Conservation (phyloP, 2,797 vertebrate genomes). For the Siniperca scherzeri region DNA sequence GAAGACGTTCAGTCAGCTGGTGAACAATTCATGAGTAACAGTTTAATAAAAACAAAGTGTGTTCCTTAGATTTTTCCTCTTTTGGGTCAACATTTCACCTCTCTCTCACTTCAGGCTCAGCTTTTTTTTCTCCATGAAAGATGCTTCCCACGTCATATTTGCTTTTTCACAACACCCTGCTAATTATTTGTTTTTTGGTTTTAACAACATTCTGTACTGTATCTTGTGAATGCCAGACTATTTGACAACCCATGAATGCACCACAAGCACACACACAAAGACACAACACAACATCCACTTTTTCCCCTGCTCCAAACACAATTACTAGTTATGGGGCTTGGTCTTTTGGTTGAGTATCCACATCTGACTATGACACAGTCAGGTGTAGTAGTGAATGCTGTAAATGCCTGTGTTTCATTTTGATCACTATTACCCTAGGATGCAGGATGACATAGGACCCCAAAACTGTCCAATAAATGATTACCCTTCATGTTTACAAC, state of each 20-base stretch:
- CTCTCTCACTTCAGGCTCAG: not conserved
- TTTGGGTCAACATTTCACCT: not conserved
- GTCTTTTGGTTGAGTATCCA: conserved; percentile 10
- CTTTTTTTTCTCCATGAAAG: not conserved
- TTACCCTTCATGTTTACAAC: conserved; percentile 1
- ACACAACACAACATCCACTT: not conserved
- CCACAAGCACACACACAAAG: not conserved
- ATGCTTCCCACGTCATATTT: not conserved
- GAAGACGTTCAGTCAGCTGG: conserved; percentile 29
- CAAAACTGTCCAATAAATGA: conserved; percentile 5
- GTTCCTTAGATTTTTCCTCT: not conserved
- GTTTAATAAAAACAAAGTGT: conserved; percentile 1
- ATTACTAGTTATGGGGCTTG: not conserved
- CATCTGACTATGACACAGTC: not conserved
- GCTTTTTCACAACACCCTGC: not conserved
- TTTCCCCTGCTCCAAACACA: not conserved
- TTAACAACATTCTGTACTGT: not conserved
- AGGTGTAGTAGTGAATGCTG: not conserved
- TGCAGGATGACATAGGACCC: not conserved
- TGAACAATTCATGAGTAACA: conserved; percentile 7
- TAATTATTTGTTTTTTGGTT: not conserved
- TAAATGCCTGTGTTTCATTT: conserved; percentile 11
- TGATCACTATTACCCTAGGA: not conserved
- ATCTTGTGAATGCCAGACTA: not conserved
- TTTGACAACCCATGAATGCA: not conserved